These are phyloP conservation scores for Electrona antarctica DNA, from an alignment of 2,113 vertebrate genomes.

Conservation along the genomic window DNA sequence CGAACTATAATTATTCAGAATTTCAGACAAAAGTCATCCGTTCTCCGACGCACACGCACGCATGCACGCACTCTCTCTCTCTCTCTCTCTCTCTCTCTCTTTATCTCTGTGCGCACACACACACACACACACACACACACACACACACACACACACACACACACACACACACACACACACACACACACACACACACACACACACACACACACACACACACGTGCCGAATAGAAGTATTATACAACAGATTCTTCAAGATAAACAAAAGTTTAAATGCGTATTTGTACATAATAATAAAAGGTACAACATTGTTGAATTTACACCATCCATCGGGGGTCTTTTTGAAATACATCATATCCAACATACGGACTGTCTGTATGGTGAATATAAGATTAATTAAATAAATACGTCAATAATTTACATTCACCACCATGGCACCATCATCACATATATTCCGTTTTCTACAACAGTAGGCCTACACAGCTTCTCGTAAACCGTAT, in stretches of 20 bases:
- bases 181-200: constrained; percentile 11
- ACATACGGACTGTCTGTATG: constrained; percentile 40
- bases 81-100: too few species aligned
- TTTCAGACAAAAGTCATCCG: constrained; percentile 5
- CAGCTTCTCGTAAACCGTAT: constrained; percentile 15
- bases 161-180: constrained; percentile 8
- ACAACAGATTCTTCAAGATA: constrained; percentile 55
- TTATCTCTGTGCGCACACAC: background rate
- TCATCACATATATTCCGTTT: constrained; percentile 28
- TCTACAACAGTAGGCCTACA: constrained; percentile 6
- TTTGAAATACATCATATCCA: constrained; percentile 65
- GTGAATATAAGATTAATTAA: constrained; percentile 57
- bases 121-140: constrained; percentile 1
- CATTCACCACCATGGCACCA: constrained; percentile 59
- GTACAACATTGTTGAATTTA: constrained; percentile 47
- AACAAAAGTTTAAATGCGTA: constrained; percentile 49
- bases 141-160: background rate
- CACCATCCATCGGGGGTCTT: constrained; percentile 41
- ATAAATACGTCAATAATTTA: constrained; percentile 66
- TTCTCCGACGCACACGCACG: background rate
- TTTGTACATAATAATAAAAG: constrained; percentile 49
- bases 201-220: background rate
- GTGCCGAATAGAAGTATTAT: constrained; percentile 39
- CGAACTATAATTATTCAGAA: constrained; percentile 15
- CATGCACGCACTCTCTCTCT: background rate